These are phyloP conservation scores for Neomonachus schauinslandi DNA, from an alignment of 2,113 vertebrate genomes.

Conservation along the genomic window DNA sequence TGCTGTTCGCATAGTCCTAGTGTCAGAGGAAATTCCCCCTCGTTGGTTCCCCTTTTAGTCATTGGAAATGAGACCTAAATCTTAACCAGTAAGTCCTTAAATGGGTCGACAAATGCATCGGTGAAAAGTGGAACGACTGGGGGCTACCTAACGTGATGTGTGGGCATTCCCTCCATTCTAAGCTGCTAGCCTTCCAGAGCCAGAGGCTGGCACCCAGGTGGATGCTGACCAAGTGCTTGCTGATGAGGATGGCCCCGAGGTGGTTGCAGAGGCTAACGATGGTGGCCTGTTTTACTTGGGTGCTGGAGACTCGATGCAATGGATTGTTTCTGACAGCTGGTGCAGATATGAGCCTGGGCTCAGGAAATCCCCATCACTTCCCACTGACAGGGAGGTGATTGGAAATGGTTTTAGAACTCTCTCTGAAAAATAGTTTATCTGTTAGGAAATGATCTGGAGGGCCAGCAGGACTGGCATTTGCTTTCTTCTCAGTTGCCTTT, in stretches of 20 bases:
- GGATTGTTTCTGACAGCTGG: background rate
- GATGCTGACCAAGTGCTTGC: background rate
- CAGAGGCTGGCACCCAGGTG: rapidly evolving
- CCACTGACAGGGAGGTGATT: background rate
- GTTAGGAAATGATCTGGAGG: background rate
- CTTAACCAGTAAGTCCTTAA: background rate
- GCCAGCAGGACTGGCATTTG: background rate
- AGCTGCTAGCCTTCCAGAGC: background rate
- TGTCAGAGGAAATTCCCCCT: background rate
- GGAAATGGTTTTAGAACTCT: background rate
- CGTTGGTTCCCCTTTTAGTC: background rate
- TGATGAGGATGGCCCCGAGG: background rate
- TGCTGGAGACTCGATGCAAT: background rate
- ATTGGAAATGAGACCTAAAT: background rate
- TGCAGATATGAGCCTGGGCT: conserved; percentile 13
- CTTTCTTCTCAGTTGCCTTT: background rate
- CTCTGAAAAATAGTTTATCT: background rate
- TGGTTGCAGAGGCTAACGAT: background rate
- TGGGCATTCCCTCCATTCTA: background rate
- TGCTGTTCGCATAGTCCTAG: background rate
- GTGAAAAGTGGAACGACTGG: no score
- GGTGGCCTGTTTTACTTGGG: background rate
- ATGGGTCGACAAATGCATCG: background rate
- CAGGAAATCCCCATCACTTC: conserved; percentile 57
- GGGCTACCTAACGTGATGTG: background rate